These are phyloP conservation scores for Liparis tanakae DNA, from an alignment of 2,797 vertebrate genomes.

Conservation along the genomic window DNA sequence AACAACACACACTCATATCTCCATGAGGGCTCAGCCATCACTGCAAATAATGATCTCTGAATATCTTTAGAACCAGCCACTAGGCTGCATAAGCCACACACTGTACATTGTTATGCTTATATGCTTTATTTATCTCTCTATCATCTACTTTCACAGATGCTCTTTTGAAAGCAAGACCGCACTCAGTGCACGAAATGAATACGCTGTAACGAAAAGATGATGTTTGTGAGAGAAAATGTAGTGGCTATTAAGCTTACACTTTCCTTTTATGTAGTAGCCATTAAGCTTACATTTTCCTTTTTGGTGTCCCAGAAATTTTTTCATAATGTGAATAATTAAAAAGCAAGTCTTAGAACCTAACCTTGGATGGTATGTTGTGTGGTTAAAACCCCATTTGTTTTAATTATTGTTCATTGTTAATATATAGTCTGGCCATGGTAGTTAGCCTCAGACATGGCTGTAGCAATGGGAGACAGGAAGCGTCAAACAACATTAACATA, in stretches of 20 bases:
- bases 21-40: conserved; percentile 34
- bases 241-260: not conserved
- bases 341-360: not conserved
- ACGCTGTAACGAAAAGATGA: not conserved
- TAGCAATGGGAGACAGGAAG: not conserved
- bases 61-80: conserved; percentile 48
- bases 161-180: conserved; percentile 8
- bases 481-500: not conserved
- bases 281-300: not conserved
- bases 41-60: conserved; percentile 61
- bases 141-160: conserved; percentile 9
- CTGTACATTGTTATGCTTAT: not conserved
- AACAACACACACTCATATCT: conserved; percentile 40
- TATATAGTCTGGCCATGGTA: not conserved
- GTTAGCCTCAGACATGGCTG: not conserved
- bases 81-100: conserved; percentile 15
- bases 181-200: conserved; percentile 1
- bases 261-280: not conserved
- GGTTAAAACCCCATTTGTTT: not conserved
- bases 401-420: not conserved
- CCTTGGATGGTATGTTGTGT: not conserved
- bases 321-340: not conserved
- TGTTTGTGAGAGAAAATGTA: not conserved
- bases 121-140: conserved; percentile 17
- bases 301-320: not conserved